These are phyloP conservation scores for Micropterix aruncella DNA, from an alignment of 2,888 invertebrate species.

Conservation along the genomic window DNA sequence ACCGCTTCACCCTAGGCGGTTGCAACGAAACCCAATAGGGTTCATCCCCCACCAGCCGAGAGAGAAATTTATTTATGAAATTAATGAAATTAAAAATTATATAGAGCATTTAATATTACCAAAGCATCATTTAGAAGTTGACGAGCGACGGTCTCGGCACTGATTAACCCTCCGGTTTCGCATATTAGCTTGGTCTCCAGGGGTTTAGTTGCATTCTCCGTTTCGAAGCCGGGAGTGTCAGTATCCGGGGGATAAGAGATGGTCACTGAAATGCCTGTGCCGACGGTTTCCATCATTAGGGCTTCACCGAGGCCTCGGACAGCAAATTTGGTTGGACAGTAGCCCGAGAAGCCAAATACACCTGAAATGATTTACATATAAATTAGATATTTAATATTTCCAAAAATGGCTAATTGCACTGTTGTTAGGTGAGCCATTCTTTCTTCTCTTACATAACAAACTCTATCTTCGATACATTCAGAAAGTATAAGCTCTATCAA, in stretches of 20 bases:
- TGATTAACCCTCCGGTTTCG: slow-evolving; percentile 59
- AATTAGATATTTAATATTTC: no score
- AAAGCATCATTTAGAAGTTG: slow-evolving; percentile 67
- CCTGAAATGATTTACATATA: no score
- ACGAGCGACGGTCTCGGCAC: slow-evolving; percentile 67
- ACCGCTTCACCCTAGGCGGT: no score
- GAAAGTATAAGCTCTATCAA: no score
- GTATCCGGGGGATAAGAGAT: slow-evolving; percentile 90
- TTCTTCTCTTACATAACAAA: no score
- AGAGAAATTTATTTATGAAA: slow-evolving; percentile 4
- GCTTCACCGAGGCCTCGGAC: slow-evolving; percentile 88
- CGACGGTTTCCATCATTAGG: slow-evolving; percentile 83
- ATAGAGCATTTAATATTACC: slow-evolving; percentile 29
- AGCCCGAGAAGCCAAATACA: slow-evolving; percentile 86
- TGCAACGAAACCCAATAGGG: no score
- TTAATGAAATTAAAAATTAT: slow-evolving; percentile 3
- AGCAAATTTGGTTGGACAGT: slow-evolving; percentile 90
- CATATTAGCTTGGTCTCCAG: slow-evolving; percentile 79
- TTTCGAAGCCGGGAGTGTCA: slow-evolving; percentile 88
- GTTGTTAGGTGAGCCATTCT: no score
- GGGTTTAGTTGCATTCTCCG: slow-evolving; percentile 79
- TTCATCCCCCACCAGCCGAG: not conserved
- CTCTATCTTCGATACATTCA: no score
- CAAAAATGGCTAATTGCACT: no score
- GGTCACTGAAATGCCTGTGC: slow-evolving; percentile 72